Evolutionary conservation across 2,888 invertebrate species (phyloP), one percentile per base, ranked within the genome.

Genomic region (Aquatica leii): DNA sequence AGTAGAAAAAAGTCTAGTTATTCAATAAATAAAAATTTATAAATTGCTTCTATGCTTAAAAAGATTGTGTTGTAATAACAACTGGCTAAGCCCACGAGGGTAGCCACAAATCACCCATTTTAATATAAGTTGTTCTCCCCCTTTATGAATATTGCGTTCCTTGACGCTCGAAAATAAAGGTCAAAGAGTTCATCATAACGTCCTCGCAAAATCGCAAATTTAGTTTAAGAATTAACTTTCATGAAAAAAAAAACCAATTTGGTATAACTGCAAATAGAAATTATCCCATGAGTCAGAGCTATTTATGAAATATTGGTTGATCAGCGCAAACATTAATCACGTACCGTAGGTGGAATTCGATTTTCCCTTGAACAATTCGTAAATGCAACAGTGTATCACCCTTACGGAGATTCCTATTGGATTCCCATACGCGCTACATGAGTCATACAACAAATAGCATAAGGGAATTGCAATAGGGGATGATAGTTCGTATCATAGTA

Each of bases 401-500:
- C 66, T 60, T 64, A 59, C 71, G 75, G 75, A 74, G 73, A 77
- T 78, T 77, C 77, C 78, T 71, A 75, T 76, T 73, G 78, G 78
- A 79, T 79, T 80, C 78, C 76, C 75, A 73, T 76, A 72, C 77
- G 73, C 69, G 60, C 67, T 70, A 69, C 74, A 74, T 80, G 80
- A 80, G 71, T 80, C 80, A 81, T 76, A 74, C 71, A 59, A 73
- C 77, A 78, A 79, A 78, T 76, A 78, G 77, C 77, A 73, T 74
- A 74, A 74, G 78, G 78, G 77, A 78, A 78, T 78, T 74, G 77
- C 70, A 31, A 24, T 61, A 71, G 74, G 77, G 71, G 74, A 70
- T 71, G 71, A 55, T 48, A 67, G 70, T 68, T 67, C 46, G 55
- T 59, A 53, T 50, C 62, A 62, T 60, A 59, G 52, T 15, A 17